phyloP scores from a whole-genome alignment of 2,888 invertebrate species.

The Lepetodrilus schrolli region DNA sequence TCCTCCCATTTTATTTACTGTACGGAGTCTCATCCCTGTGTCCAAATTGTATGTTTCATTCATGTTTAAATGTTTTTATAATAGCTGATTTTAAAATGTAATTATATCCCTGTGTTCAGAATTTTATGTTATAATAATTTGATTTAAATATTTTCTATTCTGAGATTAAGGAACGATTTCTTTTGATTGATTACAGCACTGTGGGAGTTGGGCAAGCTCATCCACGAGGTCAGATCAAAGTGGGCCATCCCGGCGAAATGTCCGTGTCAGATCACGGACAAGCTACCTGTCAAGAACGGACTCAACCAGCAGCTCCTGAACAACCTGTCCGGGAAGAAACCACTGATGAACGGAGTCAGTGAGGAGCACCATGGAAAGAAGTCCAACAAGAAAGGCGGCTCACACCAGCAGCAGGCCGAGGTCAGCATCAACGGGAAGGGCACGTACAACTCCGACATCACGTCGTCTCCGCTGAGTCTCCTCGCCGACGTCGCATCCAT shows the following conservation, averaged over 20 bases:
- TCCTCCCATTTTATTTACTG: too few species aligned
- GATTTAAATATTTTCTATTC: not conserved
- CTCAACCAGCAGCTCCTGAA: conserved; percentile 47
- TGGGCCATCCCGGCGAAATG: conserved; percentile 87
- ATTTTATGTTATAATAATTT: not conserved
- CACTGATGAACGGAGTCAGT: conserved; percentile 71
- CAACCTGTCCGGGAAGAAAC: conserved; percentile 45
- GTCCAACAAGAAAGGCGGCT: conserved; percentile 45
- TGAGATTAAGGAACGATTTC: too few species aligned
- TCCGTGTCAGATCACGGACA: conserved; percentile 78
- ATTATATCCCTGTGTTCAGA: not conserved
- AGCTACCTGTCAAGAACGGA: conserved; percentile 66
- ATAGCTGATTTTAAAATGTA: too few species aligned
- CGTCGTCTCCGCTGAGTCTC: conserved; percentile 79
- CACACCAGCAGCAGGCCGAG: conserved; percentile 3
- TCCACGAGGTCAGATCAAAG: conserved; percentile 85
- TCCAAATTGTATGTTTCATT: too few species aligned
- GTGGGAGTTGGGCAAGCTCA: conserved; percentile 78
- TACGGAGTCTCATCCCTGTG: too few species aligned
- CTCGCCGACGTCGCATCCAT: conserved; percentile 82
- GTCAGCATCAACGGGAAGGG: conserved; percentile 52
- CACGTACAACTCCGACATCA: conserved; percentile 58
- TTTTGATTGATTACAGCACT: conserved; percentile 61
- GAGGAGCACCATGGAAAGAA: conserved; percentile 53
- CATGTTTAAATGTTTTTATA: too few species aligned